These are phyloP conservation scores for Dorcus hopei DNA, from an alignment of 2,888 invertebrate genomes.

Conservation along the genomic window DNA sequence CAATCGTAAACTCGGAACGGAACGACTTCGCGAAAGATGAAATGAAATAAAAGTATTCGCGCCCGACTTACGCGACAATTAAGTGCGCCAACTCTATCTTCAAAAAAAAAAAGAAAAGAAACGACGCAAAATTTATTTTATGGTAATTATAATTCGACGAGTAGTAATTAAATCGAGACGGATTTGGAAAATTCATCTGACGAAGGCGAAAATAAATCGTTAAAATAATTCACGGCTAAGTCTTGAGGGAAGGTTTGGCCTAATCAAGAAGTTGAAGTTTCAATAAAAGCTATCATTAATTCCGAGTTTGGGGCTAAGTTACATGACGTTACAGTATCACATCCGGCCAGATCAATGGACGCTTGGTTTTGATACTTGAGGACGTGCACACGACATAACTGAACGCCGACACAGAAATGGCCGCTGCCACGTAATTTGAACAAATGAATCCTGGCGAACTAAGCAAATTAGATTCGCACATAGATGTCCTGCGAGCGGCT, in stretches of 20 bases:
- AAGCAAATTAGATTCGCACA: conserved; percentile 65
- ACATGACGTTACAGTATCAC: conserved; percentile 38
- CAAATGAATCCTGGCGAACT: conserved; percentile 63
- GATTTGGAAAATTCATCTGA: no score
- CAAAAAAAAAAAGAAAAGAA: no score
- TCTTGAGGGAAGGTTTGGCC: conserved; percentile 41
- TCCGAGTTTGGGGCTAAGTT: conserved; percentile 51
- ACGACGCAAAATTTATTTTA: no score
- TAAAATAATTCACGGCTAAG: conserved; percentile 42
- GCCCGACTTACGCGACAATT: no score
- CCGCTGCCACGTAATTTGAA: conserved; percentile 55
- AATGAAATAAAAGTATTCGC: background rate
- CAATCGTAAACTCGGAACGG: conserved; percentile 29
- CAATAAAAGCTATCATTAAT: conserved; percentile 72
- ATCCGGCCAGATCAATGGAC: conserved; percentile 25
- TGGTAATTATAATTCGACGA: no score
- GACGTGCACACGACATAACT: conserved; percentile 17
- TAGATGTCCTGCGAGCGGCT: conserved; percentile 32
- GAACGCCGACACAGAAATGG: conserved; percentile 29
- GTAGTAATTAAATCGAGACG: no score
- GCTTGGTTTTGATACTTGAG: background rate
- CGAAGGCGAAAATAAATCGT: conserved; percentile 40
- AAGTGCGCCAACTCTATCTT: no score
- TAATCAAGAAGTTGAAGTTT: conserved; percentile 67
- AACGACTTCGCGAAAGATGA: background rate